Base-by-base conservation (phyloP, 1,140 invertebrate genomes). In the Drosophila pallidifrons region DNA sequence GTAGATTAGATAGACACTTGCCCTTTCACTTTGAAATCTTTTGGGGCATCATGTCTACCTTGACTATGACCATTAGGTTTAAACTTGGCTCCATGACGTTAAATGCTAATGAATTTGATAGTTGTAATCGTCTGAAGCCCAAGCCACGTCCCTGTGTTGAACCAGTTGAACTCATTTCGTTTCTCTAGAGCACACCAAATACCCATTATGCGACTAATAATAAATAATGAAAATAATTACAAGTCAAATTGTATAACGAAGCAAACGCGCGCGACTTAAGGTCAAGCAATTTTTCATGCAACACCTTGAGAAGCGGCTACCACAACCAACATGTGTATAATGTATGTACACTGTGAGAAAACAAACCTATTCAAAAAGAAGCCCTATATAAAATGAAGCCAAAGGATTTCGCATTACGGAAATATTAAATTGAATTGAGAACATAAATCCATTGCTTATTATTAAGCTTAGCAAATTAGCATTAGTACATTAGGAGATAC, bases 261-360 rank as follows among this genome's bases (percentile, higher is more conserved):
- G 30, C 30, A 49, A 51, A 75, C 30, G 64, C 59, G 58, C 52
- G 20, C 13, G 49, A 77, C 70, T 67, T 85, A 85, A 85, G 81
- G 81, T 85, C 81, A 85, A 69, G 77, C 57, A 57, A 60, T 81
- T 81, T 83, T 81, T 72, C 82, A 86, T 81, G 77, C 81, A 85
- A 85, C 81, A 85, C 81, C 81, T 85, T 85, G 81, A 77, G 74
- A 54, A 75, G 54, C 75, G 69, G 65, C 41, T 55, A 69, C 43
- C 67, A 51, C 28, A 51, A 61, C 20, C 49, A 11, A 25, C 71
- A 45, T 38, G 35, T 38, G 35, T 38, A 10, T 2, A 10, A 25
- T 25, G 20, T 25, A 25, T 25, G 35, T 38, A 0, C 35, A 38
- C 35, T 2, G 35, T 38, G 35, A 38, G 35, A 38, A 38, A 38